These are phyloP conservation scores for Tyto alba DNA, from an alignment of 2,113 vertebrate species.

Conservation along the genomic window DNA sequence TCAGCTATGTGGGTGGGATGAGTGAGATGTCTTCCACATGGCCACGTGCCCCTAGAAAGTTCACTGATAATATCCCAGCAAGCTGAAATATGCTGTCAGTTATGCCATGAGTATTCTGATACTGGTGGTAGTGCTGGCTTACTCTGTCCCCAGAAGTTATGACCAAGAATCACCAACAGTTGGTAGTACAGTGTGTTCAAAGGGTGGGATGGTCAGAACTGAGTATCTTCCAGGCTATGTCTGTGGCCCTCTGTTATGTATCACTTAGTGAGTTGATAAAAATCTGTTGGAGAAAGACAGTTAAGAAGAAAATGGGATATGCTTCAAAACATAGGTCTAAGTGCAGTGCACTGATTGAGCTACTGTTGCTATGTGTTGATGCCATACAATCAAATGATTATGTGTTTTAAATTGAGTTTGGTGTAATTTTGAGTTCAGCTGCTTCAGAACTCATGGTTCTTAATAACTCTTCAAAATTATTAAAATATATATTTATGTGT, in stretches of 20 bases:
- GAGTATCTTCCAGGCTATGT: background rate
- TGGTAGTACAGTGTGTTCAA: background rate
- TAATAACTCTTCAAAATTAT: background rate
- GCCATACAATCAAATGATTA: background rate
- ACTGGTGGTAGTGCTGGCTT: background rate
- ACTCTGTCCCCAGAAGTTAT: background rate
- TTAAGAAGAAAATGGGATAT: background rate
- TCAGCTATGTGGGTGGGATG: background rate
- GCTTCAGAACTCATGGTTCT: background rate
- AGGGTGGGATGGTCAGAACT: background rate
- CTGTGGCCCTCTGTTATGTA: background rate
- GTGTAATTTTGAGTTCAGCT: background rate
- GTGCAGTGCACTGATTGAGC: background rate
- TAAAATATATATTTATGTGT: background rate
- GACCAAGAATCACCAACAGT: background rate
- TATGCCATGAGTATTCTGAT: background rate
- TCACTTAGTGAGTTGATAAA: background rate
- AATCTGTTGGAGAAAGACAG: background rate
- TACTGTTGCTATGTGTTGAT: background rate
- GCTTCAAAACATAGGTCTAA: background rate
- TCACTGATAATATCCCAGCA: background rate
- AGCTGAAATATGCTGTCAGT: background rate
- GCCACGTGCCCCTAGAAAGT: background rate
- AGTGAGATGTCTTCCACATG: background rate
- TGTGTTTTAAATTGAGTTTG: background rate